phyloP scores from a whole-genome alignment of 2,888 invertebrate genomes.

The Dicroscelio sp. region DNA sequence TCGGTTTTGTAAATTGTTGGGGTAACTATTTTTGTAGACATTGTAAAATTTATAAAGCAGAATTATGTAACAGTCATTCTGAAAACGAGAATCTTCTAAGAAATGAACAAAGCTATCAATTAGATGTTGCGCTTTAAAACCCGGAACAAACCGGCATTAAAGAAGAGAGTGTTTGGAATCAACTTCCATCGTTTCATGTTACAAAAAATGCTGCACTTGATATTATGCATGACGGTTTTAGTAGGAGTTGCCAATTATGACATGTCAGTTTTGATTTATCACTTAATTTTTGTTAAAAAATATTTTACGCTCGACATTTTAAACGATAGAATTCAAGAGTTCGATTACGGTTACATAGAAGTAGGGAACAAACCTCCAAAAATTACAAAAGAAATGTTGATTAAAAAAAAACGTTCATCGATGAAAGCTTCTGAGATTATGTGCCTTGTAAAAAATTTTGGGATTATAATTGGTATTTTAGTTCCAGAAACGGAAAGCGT shows the following conservation, averaged over 20 bases:
- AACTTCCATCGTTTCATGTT: slow-evolving; percentile 44
- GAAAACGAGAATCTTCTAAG: slow-evolving; percentile 10
- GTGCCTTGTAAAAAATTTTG: slow-evolving; percentile 48
- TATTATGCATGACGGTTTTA: slow-evolving; percentile 51
- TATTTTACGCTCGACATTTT: neutral
- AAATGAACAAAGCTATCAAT: slow-evolving; percentile 22
- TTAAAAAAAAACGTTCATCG: neutral
- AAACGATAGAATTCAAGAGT: slow-evolving; percentile 31
- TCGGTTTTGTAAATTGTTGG: slow-evolving; percentile 71
- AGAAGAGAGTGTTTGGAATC: slow-evolving; percentile 46
- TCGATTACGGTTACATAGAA: slow-evolving; percentile 42
- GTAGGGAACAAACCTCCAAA: neutral
- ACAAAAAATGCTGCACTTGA: slow-evolving; percentile 29
- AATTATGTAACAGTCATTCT: neutral
- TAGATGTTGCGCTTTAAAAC: neutral
- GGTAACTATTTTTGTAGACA: slow-evolving; percentile 54
- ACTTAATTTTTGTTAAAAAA: slow-evolving; percentile 23
- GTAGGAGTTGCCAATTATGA: slow-evolving; percentile 53
- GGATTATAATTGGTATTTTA: slow-evolving; percentile 51
- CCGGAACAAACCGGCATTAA: slow-evolving; percentile 21
- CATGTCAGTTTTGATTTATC: slow-evolving; percentile 29
- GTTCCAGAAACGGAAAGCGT: slow-evolving; percentile 21
- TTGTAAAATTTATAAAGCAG: slow-evolving; percentile 42
- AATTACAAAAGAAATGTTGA: slow-evolving; percentile 1
- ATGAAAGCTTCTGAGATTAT: slow-evolving; percentile 58